Conservation (phyloP, 2,797 vertebrate genomes). For the Hapalemur alaotrensis region DNA sequence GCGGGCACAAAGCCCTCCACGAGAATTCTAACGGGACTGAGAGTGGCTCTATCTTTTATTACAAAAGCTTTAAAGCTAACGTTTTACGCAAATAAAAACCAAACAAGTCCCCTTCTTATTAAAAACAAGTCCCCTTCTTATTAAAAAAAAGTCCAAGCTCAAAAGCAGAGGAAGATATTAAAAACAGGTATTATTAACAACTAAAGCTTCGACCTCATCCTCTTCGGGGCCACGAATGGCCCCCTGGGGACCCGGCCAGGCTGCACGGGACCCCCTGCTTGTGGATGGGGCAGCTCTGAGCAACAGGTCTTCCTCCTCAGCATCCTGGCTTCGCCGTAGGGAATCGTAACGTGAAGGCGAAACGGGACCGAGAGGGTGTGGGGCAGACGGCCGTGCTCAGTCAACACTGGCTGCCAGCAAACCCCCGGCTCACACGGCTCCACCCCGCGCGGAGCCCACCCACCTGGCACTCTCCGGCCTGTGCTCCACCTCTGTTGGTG, state of each 20-base stretch:
- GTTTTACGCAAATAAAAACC: neutral
- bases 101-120: neutral
- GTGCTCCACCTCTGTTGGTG: conserved; percentile 87
- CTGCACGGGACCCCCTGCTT: fast-evolving
- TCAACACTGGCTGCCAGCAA: fast-evolving
- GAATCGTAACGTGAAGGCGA: neutral
- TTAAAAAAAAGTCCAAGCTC: too few species aligned
- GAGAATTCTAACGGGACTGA: fast-evolving
- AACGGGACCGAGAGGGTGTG: neutral
- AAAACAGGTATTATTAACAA: fast-evolving
- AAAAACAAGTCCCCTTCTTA: neutral
- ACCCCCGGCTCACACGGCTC: fast-evolving
- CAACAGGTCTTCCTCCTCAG: neutral
- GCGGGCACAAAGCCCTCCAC: fast-evolving
- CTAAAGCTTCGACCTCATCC: fast-evolving
- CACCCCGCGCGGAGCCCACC: conserved; percentile 81
- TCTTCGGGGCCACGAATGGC: fast-evolving
- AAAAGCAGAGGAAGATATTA: neutral
- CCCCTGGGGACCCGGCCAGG: fast-evolving
- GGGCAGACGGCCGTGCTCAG: fast-evolving
- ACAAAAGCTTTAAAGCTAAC: neutral
- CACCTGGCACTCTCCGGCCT: conserved; percentile 92
- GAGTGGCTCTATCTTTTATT: fast-evolving
- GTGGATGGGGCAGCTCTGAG: neutral
- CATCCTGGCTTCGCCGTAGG: neutral